phyloP scores from a whole-genome alignment of 1,140 invertebrate species.

The Drosophila ficusphila region DNA sequence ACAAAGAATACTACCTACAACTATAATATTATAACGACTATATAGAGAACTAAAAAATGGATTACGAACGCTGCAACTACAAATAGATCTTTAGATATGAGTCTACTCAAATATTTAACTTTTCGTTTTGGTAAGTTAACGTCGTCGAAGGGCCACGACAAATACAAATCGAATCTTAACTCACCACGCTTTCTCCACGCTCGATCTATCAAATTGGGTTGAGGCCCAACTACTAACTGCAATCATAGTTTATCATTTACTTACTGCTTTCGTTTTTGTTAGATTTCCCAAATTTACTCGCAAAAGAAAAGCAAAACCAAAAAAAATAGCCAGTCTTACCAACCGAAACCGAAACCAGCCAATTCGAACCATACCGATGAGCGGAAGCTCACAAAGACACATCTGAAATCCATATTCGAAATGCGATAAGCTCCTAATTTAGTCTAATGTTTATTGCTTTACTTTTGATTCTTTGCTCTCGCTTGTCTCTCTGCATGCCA shows the following conservation, averaged over 20 bases:
- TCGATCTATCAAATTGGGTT: slow-evolving; percentile 8
- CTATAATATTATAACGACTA: slow-evolving; percentile 24
- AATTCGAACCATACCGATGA: background rate
- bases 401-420: slow-evolving; percentile 48
- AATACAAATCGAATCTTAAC: slow-evolving; percentile 26
- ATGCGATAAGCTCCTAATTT: slow-evolving; percentile 39
- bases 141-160: slow-evolving; percentile 36
- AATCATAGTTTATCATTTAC: slow-evolving; percentile 39
- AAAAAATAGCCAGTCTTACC: background rate
- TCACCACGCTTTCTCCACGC: slow-evolving; percentile 27
- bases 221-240: slow-evolving; percentile 32
- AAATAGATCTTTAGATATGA: slow-evolving; percentile 40
- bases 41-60: slow-evolving; percentile 24
- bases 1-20: slow-evolving; percentile 40
- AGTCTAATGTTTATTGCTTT: slow-evolving; percentile 60
- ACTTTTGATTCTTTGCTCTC: slow-evolving; percentile 67
- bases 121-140: slow-evolving; percentile 74
- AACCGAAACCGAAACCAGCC: slow-evolving; percentile 2
- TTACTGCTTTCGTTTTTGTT: slow-evolving; percentile 34
- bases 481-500: slow-evolving; percentile 40
- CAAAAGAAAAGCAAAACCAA: slow-evolving; percentile 24
- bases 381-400: slow-evolving; percentile 19
- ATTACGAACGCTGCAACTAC: slow-evolving; percentile 46
- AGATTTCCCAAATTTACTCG: slow-evolving; percentile 15
- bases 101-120: slow-evolving; percentile 54